Evolutionary conservation across 2,113 vertebrate genomes (phyloP).

Genomic region (Corapipo altera): DNA sequence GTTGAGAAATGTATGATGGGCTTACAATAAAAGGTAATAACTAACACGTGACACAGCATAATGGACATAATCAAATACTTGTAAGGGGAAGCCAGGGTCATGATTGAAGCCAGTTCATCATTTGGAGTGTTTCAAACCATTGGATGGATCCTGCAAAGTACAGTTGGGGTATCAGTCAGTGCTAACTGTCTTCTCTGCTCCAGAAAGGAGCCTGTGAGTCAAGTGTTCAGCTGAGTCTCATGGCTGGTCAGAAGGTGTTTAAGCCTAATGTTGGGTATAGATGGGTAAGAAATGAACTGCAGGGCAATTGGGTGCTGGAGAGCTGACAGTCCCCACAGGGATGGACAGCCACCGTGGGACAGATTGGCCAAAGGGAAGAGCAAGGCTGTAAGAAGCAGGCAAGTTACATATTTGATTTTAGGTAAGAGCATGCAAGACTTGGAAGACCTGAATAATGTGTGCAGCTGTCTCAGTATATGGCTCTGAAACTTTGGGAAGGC

Average conservation of each 20-base stretch:
- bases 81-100: slow-evolving; percentile 23
- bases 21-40: slow-evolving; percentile 6
- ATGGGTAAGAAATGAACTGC: neutral
- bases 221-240: neutral
- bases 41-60: neutral
- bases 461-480: neutral
- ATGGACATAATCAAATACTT: slow-evolving; percentile 16
- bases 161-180: neutral
- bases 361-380: neutral
- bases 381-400: neutral
- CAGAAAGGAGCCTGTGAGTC: neutral
- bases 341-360: rapidly evolving
- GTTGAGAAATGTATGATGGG: slow-evolving; percentile 21
- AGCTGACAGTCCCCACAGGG: rapidly evolving
- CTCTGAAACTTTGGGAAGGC: neutral
- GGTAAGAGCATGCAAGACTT: neutral
- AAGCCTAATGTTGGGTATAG: neutral
- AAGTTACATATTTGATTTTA: neutral
- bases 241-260: neutral
- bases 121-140: neutral
- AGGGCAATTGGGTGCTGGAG: neutral
- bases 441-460: neutral
- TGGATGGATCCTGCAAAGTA: neutral
- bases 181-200: neutral
- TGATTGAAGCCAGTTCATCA: neutral